Conservation (phyloP, 2,113 vertebrate species). For the Bujurquina vittata region DNA sequence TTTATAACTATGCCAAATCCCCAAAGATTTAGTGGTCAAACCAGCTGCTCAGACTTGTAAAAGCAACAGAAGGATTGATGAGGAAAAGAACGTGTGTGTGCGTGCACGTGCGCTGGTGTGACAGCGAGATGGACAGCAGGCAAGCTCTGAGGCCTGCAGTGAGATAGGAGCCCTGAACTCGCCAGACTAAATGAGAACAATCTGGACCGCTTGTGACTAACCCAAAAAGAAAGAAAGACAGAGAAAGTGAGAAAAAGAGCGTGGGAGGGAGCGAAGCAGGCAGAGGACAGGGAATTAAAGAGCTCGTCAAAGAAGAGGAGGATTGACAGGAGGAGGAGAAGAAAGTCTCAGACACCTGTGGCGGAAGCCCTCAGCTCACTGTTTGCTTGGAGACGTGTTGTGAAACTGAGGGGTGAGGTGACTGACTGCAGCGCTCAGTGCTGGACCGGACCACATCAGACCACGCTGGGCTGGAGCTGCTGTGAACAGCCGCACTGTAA, state of each 20-base stretch:
- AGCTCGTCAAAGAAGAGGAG: slow-evolving; percentile 63
- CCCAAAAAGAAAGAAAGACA: slow-evolving; percentile 17
- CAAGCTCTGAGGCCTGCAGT: slow-evolving; percentile 36
- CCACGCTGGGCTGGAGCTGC: slow-evolving; percentile 43
- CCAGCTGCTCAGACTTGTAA: slow-evolving; percentile 79
- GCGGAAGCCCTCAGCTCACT: slow-evolving; percentile 47
- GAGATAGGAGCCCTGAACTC: slow-evolving; percentile 66
- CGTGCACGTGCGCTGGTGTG: slow-evolving; percentile 14
- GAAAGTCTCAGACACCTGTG: slow-evolving; percentile 73
- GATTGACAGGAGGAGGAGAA: slow-evolving; percentile 69
- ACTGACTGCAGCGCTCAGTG: slow-evolving; percentile 42
- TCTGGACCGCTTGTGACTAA: slow-evolving; percentile 59
- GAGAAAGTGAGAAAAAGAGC: slow-evolving; percentile 26
- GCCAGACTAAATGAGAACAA: slow-evolving; percentile 77
- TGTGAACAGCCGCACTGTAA: slow-evolving; percentile 68
- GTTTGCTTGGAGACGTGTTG: slow-evolving; percentile 34
- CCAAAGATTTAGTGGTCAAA: slow-evolving; percentile 70
- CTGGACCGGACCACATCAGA: slow-evolving; percentile 46
- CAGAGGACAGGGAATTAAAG: slow-evolving; percentile 62
- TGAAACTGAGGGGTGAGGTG: slow-evolving; percentile 22
- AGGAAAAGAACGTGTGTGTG: slow-evolving; percentile 36
- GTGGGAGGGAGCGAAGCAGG: slow-evolving; percentile 31
- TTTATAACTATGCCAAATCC: slow-evolving; percentile 74
- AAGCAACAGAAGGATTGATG: slow-evolving; percentile 62
- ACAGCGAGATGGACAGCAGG: slow-evolving; percentile 45